Conservation (phyloP, 1,140 invertebrate species). For the Cardiocondyla obscurior region DNA sequence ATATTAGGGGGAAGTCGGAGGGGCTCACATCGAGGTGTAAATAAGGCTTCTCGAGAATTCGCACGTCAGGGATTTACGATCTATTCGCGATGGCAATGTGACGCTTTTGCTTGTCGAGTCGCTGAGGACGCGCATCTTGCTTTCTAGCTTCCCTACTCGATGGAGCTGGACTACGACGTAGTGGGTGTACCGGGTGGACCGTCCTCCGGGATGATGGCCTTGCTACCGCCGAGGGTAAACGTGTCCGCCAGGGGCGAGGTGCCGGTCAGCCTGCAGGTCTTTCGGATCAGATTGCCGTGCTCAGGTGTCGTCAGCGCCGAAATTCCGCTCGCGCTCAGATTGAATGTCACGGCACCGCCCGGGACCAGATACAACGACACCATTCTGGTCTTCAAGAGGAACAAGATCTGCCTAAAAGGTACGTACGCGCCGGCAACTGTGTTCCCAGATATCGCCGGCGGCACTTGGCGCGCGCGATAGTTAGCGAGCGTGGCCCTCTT, state of each 20-base stretch:
- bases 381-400: slow-evolving; percentile 90
- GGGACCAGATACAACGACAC: slow-evolving; percentile 89
- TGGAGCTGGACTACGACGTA: slow-evolving; percentile 91
- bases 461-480: neutral
- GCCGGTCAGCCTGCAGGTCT: slow-evolving; percentile 89
- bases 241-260: slow-evolving; percentile 91
- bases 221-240: slow-evolving; percentile 91
- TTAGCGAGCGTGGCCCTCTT: neutral
- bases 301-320: slow-evolving; percentile 90
- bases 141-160: slow-evolving; percentile 89
- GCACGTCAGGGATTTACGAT: neutral
- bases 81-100: neutral
- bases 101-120: too few relatives aligned
- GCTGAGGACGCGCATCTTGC: neutral
- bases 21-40: neutral
- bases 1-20: neutral
- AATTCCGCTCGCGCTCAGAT: slow-evolving; percentile 89
- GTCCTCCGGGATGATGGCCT: slow-evolving; percentile 84
- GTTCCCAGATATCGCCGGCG: neutral
- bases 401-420: slow-evolving; percentile 95
- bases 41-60: neutral
- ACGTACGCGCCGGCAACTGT: neutral
- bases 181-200: slow-evolving; percentile 81
- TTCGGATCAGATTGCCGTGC: slow-evolving; percentile 91
- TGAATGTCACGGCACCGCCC: slow-evolving; percentile 89